Conservation (phyloP, 64 coral and sea anemone species). For the Dendrophyllia cribrosa region DNA sequence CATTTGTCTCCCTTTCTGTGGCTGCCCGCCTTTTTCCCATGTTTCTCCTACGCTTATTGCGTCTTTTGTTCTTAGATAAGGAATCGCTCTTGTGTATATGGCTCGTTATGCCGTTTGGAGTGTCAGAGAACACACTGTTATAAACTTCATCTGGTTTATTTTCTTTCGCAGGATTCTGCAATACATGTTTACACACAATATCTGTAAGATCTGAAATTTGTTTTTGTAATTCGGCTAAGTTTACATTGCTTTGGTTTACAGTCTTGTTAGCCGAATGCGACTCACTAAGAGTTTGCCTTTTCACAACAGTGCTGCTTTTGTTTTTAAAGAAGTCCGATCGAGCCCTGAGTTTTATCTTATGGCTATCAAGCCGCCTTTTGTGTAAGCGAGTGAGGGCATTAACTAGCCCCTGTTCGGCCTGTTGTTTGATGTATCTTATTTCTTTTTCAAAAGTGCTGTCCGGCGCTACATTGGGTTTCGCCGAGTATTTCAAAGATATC, state of each 20-base stretch:
- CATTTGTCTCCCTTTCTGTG: too few relatives aligned
- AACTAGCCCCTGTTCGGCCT: background rate
- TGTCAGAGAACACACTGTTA: too few relatives aligned
- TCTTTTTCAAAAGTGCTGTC: background rate
- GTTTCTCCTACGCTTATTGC: too few relatives aligned
- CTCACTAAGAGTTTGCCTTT: background rate
- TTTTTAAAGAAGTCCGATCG: background rate
- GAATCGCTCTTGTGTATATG: too few relatives aligned
- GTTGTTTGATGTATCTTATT: background rate
- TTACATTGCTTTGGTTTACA: slow-evolving; percentile 3
- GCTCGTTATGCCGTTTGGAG: too few relatives aligned
- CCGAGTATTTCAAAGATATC: background rate
- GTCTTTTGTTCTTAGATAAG: too few relatives aligned
- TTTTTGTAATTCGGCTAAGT: slow-evolving; percentile 5
- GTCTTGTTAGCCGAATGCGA: background rate
- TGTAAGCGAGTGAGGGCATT: background rate
- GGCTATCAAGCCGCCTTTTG: background rate
- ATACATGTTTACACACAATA: too few relatives aligned
- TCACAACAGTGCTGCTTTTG: background rate
- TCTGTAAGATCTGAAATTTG: too few relatives aligned
- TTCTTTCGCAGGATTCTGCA: too few relatives aligned
- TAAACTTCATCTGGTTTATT: too few relatives aligned
- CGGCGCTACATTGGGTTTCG: background rate
- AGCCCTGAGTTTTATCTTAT: background rate
- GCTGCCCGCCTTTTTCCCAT: too few relatives aligned